These are phyloP conservation scores for Digitonthophagus gazella DNA, from an alignment of 2,888 invertebrate species.

Conservation along the genomic window DNA sequence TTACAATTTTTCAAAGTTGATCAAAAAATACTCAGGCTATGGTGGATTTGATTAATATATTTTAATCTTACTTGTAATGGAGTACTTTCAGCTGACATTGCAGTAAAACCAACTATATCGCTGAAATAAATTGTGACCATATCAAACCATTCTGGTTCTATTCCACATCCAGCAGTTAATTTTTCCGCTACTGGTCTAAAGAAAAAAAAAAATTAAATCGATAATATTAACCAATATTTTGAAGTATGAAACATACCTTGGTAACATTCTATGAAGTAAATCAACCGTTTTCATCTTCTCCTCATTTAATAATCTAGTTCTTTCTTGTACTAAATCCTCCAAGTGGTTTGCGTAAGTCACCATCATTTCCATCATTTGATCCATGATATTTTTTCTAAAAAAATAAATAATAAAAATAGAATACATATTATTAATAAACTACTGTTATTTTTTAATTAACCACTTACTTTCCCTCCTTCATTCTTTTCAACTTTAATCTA, in stretches of 20 bases:
- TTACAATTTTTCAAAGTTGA: no score
- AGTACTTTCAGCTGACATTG: constrained; percentile 92
- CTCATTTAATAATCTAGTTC: constrained; percentile 84
- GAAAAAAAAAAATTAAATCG: constrained; percentile 41
- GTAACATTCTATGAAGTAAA: constrained; percentile 90
- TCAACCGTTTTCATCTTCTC: constrained; percentile 94
- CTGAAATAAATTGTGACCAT: constrained; percentile 95
- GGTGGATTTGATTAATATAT: neutral
- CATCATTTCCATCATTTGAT: constrained; percentile 98
- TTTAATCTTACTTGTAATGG: constrained; percentile 70
- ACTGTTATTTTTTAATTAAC: neutral
- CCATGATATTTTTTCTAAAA: constrained; percentile 85
- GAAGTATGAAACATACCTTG: constrained; percentile 63
- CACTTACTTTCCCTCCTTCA: constrained; percentile 83
- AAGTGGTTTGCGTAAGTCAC: constrained; percentile 93
- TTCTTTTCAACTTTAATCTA: constrained; percentile 76
- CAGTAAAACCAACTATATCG: constrained; percentile 95
- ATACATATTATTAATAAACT: neutral
- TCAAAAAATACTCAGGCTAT: no score
- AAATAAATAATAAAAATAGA: constrained; percentile 6
- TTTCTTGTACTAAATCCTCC: constrained; percentile 89
- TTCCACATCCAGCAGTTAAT: constrained; percentile 82
- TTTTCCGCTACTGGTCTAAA: constrained; percentile 82
- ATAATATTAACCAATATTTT: constrained; percentile 5
- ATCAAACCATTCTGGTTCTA: constrained; percentile 91